Conservation (phyloP, 2,113 vertebrate species). For the Azemiops feae region DNA sequence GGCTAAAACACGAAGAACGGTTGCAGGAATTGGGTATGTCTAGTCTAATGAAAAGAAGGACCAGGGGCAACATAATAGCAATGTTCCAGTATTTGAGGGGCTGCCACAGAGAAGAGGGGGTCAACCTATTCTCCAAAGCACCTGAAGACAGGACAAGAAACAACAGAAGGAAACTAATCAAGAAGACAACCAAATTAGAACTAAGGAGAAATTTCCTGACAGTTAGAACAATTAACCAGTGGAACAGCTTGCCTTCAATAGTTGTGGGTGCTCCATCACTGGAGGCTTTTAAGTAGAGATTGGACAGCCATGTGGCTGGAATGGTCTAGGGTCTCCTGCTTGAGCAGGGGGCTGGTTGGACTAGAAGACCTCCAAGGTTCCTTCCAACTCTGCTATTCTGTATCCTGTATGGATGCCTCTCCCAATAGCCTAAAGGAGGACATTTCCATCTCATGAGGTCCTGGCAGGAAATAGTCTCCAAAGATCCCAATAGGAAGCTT, state of each 20-base stretch:
- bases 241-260: neutral
- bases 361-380: neutral
- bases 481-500: rapidly evolving
- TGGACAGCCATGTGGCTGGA: neutral
- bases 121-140: neutral
- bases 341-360: neutral
- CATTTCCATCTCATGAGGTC: neutral
- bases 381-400: neutral
- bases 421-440: neutral
- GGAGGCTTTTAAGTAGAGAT: neutral
- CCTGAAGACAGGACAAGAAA: neutral
- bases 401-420: neutral
- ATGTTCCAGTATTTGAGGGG: neutral
- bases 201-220: neutral
- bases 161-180: neutral
- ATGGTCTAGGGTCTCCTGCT: neutral
- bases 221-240: neutral
- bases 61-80: neutral
- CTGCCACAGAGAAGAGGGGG: neutral
- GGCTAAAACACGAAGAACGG: neutral
- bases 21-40: neutral
- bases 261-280: neutral
- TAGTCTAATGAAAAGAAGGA: neutral
- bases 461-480: neutral
- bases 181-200: neutral